These are phyloP conservation scores for Drymodes brunneopygia DNA, from an alignment of 2,113 vertebrate species.

Conservation along the genomic window DNA sequence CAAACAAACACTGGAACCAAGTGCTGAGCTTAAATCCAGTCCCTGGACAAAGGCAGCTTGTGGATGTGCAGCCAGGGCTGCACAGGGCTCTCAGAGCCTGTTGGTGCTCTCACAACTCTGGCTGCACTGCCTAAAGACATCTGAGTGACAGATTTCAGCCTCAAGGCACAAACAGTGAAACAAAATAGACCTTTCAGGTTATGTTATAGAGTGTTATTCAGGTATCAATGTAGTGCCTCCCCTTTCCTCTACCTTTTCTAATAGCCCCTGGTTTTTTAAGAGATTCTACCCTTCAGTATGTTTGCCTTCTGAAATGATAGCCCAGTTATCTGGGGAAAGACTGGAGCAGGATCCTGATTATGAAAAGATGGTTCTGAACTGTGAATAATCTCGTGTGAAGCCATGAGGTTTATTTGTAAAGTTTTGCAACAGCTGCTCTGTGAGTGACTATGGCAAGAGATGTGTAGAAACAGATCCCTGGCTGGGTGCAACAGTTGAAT, in stretches of 20 bases:
- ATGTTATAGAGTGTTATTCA: neutral
- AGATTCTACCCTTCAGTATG: neutral
- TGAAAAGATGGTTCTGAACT: neutral
- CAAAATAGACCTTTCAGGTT: neutral
- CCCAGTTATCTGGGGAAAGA: neutral
- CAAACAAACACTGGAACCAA: neutral
- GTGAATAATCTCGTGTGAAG: neutral
- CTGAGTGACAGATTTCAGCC: neutral
- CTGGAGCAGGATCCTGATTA: neutral
- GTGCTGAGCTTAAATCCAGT: neutral
- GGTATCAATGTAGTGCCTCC: no score
- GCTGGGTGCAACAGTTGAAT: neutral
- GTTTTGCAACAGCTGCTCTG: neutral
- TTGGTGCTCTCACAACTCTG: neutral
- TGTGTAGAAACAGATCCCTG: neutral
- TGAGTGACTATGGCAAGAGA: neutral
- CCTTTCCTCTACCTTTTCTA: neutral
- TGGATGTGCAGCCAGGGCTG: neutral
- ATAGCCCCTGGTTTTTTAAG: neutral
- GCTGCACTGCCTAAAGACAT: neutral
- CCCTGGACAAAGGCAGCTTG: neutral
- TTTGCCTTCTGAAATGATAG: neutral
- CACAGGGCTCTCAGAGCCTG: neutral
- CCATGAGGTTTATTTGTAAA: neutral
- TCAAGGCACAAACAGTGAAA: neutral